Conservation (phyloP, 2,113 vertebrate species). For the Gymnocephalus cernua region DNA sequence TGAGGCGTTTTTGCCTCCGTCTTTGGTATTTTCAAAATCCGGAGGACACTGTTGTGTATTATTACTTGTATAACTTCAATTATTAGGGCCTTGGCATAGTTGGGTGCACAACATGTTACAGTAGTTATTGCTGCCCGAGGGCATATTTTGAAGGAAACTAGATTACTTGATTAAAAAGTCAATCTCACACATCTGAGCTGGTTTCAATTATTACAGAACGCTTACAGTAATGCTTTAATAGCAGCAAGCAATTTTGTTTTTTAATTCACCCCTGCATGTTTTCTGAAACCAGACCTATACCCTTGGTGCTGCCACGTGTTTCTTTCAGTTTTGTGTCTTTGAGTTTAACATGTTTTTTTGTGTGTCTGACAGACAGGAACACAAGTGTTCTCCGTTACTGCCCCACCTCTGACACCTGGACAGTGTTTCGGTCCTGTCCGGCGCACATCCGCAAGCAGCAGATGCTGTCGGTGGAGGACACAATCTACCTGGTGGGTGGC, state of each 20-base stretch:
- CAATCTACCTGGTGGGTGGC: conserved; percentile 94
- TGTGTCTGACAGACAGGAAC: conserved; percentile 88
- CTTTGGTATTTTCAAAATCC: neutral
- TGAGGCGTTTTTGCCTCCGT: neutral
- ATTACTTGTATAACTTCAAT: neutral
- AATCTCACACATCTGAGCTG: neutral
- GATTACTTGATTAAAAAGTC: too few species aligned
- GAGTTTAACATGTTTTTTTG: neutral
- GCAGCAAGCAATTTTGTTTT: too few species aligned
- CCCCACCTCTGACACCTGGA: conserved; percentile 90
- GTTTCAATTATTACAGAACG: too few species aligned
- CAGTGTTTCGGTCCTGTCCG: conserved; percentile 86
- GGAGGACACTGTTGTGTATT: neutral
- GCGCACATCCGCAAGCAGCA: conserved; percentile 96
- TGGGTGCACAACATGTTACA: neutral
- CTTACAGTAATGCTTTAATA: neutral
- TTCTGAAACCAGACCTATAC: neutral
- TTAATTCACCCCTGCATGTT: neutral
- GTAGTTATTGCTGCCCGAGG: neutral
- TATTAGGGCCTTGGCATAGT: neutral
- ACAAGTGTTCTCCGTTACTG: conserved; percentile 93
- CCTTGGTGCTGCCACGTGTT: neutral
- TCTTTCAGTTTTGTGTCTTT: neutral
- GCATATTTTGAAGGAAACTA: neutral
- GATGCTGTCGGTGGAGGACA: conserved; percentile 97